These are phyloP conservation scores for Electrona antarctica DNA, from an alignment of 2,113 vertebrate species.

Conservation along the genomic window DNA sequence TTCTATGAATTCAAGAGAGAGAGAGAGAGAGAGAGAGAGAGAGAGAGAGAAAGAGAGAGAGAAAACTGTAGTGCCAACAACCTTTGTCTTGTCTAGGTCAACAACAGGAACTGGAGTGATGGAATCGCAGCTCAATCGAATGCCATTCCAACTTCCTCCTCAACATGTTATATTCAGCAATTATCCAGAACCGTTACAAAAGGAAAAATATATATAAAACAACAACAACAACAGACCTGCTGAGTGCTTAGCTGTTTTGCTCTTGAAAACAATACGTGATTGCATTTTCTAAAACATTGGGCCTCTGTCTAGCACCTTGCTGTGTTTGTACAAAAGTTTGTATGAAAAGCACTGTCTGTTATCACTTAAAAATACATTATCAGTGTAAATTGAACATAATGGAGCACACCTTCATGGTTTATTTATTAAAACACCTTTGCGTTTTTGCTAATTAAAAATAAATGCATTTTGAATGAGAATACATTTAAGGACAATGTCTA, in stretches of 20 bases:
- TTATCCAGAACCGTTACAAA: constrained; percentile 2
- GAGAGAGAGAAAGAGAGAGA: neutral
- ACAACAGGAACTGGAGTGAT: neutral
- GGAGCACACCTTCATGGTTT: constrained; percentile 36
- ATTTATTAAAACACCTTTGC: constrained; percentile 30
- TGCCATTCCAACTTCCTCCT: too few relatives aligned
- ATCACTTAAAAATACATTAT: constrained; percentile 29
- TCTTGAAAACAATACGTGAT: too few relatives aligned
- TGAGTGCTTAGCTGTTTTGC: neutral
- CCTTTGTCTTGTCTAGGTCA: constrained; percentile 2
- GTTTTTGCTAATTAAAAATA: constrained; percentile 1
- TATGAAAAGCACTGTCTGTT: constrained; percentile 31
- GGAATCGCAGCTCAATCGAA: too few relatives aligned
- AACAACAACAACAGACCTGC: neutral
- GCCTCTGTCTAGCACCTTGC: constrained; percentile 15
- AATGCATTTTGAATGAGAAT: constrained; percentile 17
- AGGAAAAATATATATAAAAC: neutral
- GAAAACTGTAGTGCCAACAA: neutral
- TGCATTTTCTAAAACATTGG: constrained; percentile 12
- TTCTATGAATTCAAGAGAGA: constrained; percentile 1
- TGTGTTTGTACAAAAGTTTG: constrained; percentile 14
- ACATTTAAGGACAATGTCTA: too few relatives aligned
- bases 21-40: too few relatives aligned
- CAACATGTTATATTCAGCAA: neutral
- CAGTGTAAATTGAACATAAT: constrained; percentile 47